Evolutionary conservation across 2,888 invertebrate genomes (phyloP), one percentile per base, ranked within the genome.

Genomic region (Metellina segmentata): DNA sequence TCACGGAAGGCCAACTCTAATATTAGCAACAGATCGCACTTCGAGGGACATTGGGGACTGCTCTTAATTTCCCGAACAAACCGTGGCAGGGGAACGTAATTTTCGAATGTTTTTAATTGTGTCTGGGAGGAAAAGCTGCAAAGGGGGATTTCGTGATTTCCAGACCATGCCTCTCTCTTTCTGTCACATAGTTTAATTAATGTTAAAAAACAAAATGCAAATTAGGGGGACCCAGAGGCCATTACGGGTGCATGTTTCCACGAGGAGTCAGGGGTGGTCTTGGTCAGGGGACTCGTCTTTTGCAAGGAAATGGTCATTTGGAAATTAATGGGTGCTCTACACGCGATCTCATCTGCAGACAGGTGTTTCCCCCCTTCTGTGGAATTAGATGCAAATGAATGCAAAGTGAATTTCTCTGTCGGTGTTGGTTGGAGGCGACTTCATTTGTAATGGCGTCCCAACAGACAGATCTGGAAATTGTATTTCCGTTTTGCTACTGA

Each of bases 131-230:
- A 9, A 34, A 34, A 34, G 34, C 34, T 34, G 34, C 34, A 34
- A 34, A 34, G 34, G 34, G 34, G 34, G 34, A 2, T 34, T 34
- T 4, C 34, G 34, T 34, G 34, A 34, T 34, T 34, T 34, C 4
- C 34, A 34, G 34, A 11, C 9, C 13, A 61, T 61, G 11, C 61
- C 61, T 61, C 61, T 16, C 61, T 61, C 61, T 16, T 11, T 61
- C 61, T 16, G 13, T 61, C 61, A 9, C 61, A 34, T 16, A 82
- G 51, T 82, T 82, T 82, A 71, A 82, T 82, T 70, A 82, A 82
- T 82, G 70, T 51, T 71, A 82, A 81, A 82, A 71, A 49, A 13
- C 82, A 7, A 82, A 82, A 82, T 82, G 82, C 70, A 82, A 82
- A 82, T 70, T 82, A 82, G n/a, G 20, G 48, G 49, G 79, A 53